Evolutionary conservation across 2,888 invertebrate genomes (phyloP).

Genomic region (Octodonta nipae): DNA sequence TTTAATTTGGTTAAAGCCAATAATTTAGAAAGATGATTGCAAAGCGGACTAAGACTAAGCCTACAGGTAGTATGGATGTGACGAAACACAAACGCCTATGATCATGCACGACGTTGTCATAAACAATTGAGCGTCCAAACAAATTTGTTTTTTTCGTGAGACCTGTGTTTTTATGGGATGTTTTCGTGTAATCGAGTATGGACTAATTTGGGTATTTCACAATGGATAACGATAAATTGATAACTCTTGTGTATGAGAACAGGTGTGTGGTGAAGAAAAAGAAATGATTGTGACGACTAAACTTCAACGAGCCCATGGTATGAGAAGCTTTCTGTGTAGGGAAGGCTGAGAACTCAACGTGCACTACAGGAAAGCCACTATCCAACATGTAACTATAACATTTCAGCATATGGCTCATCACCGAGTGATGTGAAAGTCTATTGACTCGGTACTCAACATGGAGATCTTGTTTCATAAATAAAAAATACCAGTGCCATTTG

Average conservation of each 20-base stretch:
- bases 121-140: background rate
- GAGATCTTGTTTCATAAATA: background rate
- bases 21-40: too few relatives aligned
- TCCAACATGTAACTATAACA: slow-evolving; percentile 1
- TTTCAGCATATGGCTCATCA: slow-evolving; percentile 1
- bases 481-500: background rate
- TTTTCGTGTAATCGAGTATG: background rate
- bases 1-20: too few relatives aligned
- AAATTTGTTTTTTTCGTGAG: background rate
- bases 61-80: too few relatives aligned
- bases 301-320: background rate
- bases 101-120: background rate
- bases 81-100: background rate
- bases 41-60: too few relatives aligned
- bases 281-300: slow-evolving; percentile 1
- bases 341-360: background rate
- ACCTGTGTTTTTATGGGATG: too few relatives aligned
- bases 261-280: background rate
- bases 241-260: background rate
- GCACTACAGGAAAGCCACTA: background rate
- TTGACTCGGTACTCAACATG: background rate
- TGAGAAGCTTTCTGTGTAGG: background rate
- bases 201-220: background rate
- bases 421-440: background rate
- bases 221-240: background rate